Percentiles rank a stretch among this genome's conserved stretches.
phyloP scores from a whole-genome alignment of 2,888 invertebrate species.

The Catocala fraxini region DNA sequence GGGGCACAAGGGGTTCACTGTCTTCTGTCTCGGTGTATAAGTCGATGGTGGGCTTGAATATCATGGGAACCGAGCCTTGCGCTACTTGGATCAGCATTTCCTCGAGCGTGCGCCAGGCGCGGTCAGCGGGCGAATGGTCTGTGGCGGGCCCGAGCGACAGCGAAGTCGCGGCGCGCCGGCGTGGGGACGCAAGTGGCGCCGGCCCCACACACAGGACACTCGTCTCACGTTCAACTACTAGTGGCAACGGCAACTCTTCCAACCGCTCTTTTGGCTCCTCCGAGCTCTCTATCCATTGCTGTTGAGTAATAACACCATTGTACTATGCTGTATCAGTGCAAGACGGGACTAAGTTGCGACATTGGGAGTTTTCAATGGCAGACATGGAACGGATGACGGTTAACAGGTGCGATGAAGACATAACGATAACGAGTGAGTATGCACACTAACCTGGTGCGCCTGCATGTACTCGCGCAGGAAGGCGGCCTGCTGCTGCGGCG shows the following conservation, averaged over 20 bases:
- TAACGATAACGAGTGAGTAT: too few relatives aligned
- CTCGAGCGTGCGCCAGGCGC: constrained; percentile 91
- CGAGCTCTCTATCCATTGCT: constrained; percentile 83
- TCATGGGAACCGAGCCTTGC: constrained; percentile 90
- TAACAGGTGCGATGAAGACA: too few relatives aligned
- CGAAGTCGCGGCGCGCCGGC: constrained; percentile 86
- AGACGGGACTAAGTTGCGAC: too few relatives aligned
- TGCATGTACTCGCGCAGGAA: constrained; percentile 96
- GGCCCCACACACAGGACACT: constrained; percentile 90
- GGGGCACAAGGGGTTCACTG: constrained; percentile 91
- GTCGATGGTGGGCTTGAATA: constrained; percentile 93
- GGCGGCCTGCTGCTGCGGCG: constrained; percentile 89
- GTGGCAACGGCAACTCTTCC: constrained; percentile 92
- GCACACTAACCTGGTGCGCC: constrained; percentile 91
- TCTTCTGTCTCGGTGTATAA: constrained; percentile 91
- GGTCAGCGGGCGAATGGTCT: constrained; percentile 55
- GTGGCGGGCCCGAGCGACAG: constrained; percentile 69
- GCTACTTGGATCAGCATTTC: constrained; percentile 92
- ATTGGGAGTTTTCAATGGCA: too few relatives aligned
- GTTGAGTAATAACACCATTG: constrained; percentile 12
- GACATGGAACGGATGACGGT: too few relatives aligned
- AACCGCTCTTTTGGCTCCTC: constrained; percentile 75
- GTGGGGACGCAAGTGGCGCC: constrained; percentile 85
- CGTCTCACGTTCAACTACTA: constrained; percentile 90
- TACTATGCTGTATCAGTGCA: too few relatives aligned